A percentile compares a stretch with the other conserved stretches of the same genome.
Evolutionary conservation across 2,888 invertebrate species (phyloP).

Genomic region (Drosophila paucipuncta): DNA sequence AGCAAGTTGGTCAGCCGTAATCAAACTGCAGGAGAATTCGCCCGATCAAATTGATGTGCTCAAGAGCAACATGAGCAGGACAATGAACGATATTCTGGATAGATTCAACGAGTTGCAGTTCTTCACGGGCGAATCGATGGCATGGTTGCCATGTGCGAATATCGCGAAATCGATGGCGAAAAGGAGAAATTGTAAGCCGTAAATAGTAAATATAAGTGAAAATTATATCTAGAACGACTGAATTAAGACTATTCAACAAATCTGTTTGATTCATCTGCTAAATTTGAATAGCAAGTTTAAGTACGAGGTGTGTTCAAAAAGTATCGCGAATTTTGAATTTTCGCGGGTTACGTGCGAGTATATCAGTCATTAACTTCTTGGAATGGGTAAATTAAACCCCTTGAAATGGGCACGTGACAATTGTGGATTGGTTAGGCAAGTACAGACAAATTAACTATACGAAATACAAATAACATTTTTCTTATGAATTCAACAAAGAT

Average conservation of each 20-base stretch:
- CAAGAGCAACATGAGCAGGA: constrained; percentile 96
- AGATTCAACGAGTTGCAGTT: constrained; percentile 97
- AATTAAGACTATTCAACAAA: not conserved
- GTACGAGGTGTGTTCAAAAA: no score
- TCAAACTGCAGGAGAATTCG: constrained; percentile 91
- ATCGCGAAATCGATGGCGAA: constrained; percentile 93
- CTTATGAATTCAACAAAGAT: not conserved
- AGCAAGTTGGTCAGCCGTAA: constrained; percentile 91
- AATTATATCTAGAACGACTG: not conserved
- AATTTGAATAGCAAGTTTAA: not conserved
- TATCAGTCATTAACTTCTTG: not conserved
- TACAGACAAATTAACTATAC: not conserved
- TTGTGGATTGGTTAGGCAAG: no score
- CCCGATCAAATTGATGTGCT: constrained; percentile 95
- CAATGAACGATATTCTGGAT: constrained; percentile 95
- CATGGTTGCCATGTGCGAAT: constrained; percentile 96
- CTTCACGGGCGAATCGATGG: constrained; percentile 96
- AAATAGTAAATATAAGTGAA: not conserved
- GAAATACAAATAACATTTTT: not conserved
- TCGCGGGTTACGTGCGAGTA: no score
- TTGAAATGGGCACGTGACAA: no score
- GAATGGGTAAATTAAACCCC: no score
- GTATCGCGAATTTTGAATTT: no score
- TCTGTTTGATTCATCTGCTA: not conserved
- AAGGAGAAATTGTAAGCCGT: constrained; percentile 94